phyloP scores from a whole-genome alignment of 53 echinoderm and acorn worm species.

The Apostichopus leukothele region DNA sequence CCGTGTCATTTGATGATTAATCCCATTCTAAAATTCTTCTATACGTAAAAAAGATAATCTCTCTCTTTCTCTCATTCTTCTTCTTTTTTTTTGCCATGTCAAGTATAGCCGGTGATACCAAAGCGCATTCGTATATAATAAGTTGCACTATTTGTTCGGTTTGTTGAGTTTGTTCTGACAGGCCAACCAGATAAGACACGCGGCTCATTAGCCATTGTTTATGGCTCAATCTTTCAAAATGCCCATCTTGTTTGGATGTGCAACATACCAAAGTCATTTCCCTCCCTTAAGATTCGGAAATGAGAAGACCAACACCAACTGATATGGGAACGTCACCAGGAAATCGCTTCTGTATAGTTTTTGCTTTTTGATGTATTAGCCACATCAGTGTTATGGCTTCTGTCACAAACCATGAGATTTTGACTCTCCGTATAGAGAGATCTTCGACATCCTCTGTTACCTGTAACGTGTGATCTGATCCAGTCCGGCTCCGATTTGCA shows the following conservation, averaged over 20 bases:
- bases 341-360: not conserved
- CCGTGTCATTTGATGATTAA: not conserved
- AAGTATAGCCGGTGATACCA: no score
- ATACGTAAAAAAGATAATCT: not conserved
- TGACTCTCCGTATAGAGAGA: not conserved
- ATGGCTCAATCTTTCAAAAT: slow-evolving; percentile 6
- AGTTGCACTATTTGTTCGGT: not conserved
- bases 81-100: not conserved
- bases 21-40: not conserved
- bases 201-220: slow-evolving; percentile 40
- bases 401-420: slow-evolving; percentile 8
- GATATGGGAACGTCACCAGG: not conserved
- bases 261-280: slow-evolving; percentile 20
- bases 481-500: not conserved
- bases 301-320: not conserved
- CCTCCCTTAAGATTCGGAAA: not conserved
- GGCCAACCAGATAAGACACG: slow-evolving; percentile 26
- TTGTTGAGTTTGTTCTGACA: slow-evolving; percentile 32
- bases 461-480: slow-evolving; percentile 4
- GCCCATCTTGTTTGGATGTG: slow-evolving; percentile 30
- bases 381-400: slow-evolving; percentile 19
- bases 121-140: not conserved
- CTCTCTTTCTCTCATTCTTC: not conserved
- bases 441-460: not conserved
- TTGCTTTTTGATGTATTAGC: slow-evolving; percentile 25